Base-by-base conservation (phyloP, 2,888 invertebrate species). In the Deilephila elpenor region DNA sequence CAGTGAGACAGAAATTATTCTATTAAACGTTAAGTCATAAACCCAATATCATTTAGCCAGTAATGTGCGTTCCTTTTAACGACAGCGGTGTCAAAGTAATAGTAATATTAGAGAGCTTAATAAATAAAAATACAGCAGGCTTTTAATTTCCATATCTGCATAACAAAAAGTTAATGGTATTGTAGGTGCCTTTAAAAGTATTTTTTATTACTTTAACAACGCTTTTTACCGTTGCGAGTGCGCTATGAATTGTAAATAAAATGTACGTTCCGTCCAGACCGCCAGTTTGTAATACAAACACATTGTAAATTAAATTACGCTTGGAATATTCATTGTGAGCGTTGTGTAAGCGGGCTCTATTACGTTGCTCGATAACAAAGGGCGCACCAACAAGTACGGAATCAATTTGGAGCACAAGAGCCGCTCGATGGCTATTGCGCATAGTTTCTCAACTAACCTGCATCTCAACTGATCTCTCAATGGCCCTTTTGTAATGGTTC, bases 321-420 rank as follows among this genome's bases (percentile, higher is more conserved):
- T 75, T 78, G 77, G 80, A 85, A 86, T 86, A 86, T 86, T 85
- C 83, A 84, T 84, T 79, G 80, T 79, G 76, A 78, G 75, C 79
- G 80, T 82, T 83, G 82, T 81, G 80, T 79, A 82, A 84, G 81
- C 80, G 74, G 74, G 80, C 78, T 83, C 84, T 76, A 84, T 85
- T 85, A 84, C 83, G 80, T 80, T 81, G 78, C 79, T 78, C 78
- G 81, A 81, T 81, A 82, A 85, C 86, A 86, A 86, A 87, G 83
- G 83, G 78, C 79, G 5, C 67, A 74, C 77, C 75, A 75, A 71
- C 74, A 77, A 74, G 82, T 76, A 78, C 75, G 78, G 80, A 85
- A 86, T 85, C 84, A 86, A 86, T 87, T 86, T 85, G 80, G 82
- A 81, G 79, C 78, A 82, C 79, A 82, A 84, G 83, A 81, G 80